phyloP scores from a whole-genome alignment of 2,113 vertebrate genomes.

The Strigops habroptila region DNA sequence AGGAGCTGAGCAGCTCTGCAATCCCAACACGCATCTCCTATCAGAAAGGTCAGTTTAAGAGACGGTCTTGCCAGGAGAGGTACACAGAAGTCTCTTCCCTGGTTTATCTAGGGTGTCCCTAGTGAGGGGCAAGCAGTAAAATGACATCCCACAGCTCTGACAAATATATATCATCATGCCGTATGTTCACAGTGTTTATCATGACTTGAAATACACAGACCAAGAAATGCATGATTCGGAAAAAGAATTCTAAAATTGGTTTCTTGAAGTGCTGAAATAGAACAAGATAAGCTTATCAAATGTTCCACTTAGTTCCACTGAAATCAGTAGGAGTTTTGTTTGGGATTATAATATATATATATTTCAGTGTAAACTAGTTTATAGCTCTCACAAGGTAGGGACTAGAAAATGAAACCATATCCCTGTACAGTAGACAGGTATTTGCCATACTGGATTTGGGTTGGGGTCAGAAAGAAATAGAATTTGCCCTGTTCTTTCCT shows the following conservation, averaged over 20 bases:
- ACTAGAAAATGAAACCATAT: background rate
- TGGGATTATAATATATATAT: background rate
- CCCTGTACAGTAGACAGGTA: background rate
- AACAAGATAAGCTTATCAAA: background rate
- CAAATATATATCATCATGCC: background rate
- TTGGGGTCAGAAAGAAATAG: background rate
- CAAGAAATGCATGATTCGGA: background rate
- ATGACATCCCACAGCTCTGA: background rate
- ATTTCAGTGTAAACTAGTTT: background rate
- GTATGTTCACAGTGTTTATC: background rate
- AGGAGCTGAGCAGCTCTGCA: background rate
- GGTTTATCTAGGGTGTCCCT: background rate
- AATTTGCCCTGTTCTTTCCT: background rate
- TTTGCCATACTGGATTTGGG: background rate
- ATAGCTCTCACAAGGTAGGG: background rate
- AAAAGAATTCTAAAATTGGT: background rate
- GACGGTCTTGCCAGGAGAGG: background rate
- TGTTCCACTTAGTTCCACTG: background rate
- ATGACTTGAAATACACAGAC: background rate
- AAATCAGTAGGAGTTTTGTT: conserved; percentile 31
- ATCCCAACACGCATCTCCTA: background rate
- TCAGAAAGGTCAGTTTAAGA: background rate
- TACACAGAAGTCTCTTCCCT: background rate
- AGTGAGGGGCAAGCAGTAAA: background rate
- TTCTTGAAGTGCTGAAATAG: background rate